Percentiles rank a stretch among this genome's conserved stretches.
These are phyloP conservation scores for Neoitamus cyanurus DNA, from an alignment of 2,888 invertebrate species.

Conservation along the genomic window DNA sequence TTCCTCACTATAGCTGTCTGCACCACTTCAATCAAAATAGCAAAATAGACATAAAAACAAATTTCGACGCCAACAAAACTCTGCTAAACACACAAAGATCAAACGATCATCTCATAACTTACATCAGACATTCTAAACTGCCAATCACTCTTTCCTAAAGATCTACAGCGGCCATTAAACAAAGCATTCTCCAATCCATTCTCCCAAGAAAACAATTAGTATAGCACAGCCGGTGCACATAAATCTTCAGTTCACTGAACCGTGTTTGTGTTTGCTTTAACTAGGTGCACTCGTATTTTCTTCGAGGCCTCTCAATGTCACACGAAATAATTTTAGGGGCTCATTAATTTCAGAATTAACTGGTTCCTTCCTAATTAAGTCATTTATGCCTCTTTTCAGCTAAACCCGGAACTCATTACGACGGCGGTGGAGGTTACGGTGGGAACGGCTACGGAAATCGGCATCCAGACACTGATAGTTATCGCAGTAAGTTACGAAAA, in stretches of 20 bases:
- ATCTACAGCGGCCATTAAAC: background rate
- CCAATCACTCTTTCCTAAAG: background rate
- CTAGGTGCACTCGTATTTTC: constrained; percentile 30
- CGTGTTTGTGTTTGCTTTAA: constrained; percentile 17
- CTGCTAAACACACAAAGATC: background rate
- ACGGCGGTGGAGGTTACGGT: constrained; percentile 20
- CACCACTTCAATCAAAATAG: background rate
- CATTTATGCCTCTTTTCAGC: constrained; percentile 45
- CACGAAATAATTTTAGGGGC: constrained; percentile 19
- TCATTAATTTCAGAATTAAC: constrained; percentile 35
- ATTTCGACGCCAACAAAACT: background rate
- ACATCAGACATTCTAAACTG: background rate
- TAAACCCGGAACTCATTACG: constrained; percentile 48
- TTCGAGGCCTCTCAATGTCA: constrained; percentile 17
- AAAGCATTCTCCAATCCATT: background rate
- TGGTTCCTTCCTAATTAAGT: constrained; percentile 23
- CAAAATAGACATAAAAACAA: background rate
- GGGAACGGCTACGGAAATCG: constrained; percentile 35
- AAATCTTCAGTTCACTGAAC: constrained; percentile 23
- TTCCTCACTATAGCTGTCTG: background rate
- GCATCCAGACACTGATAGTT: constrained; percentile 25
- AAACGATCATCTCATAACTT: background rate
- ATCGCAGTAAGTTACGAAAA: constrained; percentile 44
- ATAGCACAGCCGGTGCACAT: background rate
- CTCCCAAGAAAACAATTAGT: background rate